These are phyloP conservation scores for Zaprionus africanus DNA, from an alignment of 1,140 invertebrate species.

Conservation along the genomic window DNA sequence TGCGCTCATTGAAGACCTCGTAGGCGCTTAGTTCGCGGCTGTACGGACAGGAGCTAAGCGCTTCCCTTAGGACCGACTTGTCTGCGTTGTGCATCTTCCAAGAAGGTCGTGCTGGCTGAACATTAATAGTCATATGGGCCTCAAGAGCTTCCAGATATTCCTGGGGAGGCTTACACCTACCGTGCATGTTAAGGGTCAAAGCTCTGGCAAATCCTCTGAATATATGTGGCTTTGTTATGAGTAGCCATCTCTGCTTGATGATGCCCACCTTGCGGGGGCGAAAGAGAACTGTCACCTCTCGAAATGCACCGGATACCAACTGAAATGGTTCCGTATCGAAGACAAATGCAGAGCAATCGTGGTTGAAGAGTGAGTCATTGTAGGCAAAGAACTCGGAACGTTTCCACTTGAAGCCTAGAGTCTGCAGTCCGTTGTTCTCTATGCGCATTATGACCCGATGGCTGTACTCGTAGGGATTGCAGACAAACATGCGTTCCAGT, in stretches of 20 bases:
- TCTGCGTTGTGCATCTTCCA: not conserved
- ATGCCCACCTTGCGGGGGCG: constrained; percentile 53
- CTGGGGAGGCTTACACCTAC: constrained; percentile 53
- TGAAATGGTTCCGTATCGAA: constrained; percentile 49
- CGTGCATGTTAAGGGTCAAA: constrained; percentile 57
- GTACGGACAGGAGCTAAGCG: constrained; percentile 27
- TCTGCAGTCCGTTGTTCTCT: constrained; percentile 54
- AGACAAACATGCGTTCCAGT: constrained; percentile 54
- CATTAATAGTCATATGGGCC: not conserved
- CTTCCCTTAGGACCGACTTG: not conserved
- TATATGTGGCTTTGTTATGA: constrained; percentile 43
- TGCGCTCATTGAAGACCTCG: constrained; percentile 62
- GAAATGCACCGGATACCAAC: constrained; percentile 34
- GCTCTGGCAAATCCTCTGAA: constrained; percentile 44
- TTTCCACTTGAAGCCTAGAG: constrained; percentile 50
- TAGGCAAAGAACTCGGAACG: constrained; percentile 47
- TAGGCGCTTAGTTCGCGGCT: constrained; percentile 47
- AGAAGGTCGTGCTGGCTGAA: not conserved
- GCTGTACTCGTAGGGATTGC: constrained; percentile 58
- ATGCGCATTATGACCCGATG: constrained; percentile 60
- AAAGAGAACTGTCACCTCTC: constrained; percentile 48
- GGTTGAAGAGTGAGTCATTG: constrained; percentile 39
- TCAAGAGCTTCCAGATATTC: constrained; percentile 51
- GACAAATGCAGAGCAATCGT: constrained; percentile 36
- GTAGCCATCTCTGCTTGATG: constrained; percentile 60